These are phyloP conservation scores for Agonum fuliginosum DNA, from an alignment of 2,888 invertebrate species.

Conservation along the genomic window DNA sequence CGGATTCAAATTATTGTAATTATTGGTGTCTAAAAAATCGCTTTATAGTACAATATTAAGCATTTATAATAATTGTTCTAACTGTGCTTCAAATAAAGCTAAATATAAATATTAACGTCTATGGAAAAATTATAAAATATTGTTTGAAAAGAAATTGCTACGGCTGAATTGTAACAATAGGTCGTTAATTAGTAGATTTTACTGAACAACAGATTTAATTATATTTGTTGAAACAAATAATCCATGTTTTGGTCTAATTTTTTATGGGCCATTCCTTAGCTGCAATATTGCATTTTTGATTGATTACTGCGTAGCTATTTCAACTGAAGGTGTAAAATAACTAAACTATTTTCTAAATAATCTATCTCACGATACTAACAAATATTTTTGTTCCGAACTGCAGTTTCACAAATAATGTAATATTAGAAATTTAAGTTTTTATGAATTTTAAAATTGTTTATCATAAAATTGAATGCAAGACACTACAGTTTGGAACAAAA, in stretches of 20 bases:
- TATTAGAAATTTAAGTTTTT: background rate
- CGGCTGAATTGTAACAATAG: background rate
- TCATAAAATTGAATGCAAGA: background rate
- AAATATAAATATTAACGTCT: slow-evolving; percentile 47
- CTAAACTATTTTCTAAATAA: too few species aligned
- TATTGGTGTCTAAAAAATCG: slow-evolving; percentile 42
- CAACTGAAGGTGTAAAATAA: too few species aligned
- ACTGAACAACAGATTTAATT: too few species aligned
- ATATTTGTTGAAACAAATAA: too few species aligned
- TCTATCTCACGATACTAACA: too few species aligned
- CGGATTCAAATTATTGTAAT: slow-evolving; percentile 17
- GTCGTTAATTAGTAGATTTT: too few species aligned
- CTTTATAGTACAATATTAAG: slow-evolving; percentile 44
- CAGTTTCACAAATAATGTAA: background rate
- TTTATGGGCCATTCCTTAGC: too few species aligned
- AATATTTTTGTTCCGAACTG: background rate
- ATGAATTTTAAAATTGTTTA: background rate
- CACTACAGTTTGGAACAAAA: slow-evolving; percentile 2
- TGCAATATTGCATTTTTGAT: too few species aligned
- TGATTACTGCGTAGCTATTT: too few species aligned
- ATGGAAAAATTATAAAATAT: slow-evolving; percentile 33
- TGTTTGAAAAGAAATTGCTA: background rate
- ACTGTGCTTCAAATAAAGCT: slow-evolving; percentile 41
- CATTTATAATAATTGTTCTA: slow-evolving; percentile 45
- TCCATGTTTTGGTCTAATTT: too few species aligned